These are phyloP conservation scores for Rhimphoctona megacephalus DNA, from an alignment of 2,888 invertebrate genomes.

Conservation along the genomic window DNA sequence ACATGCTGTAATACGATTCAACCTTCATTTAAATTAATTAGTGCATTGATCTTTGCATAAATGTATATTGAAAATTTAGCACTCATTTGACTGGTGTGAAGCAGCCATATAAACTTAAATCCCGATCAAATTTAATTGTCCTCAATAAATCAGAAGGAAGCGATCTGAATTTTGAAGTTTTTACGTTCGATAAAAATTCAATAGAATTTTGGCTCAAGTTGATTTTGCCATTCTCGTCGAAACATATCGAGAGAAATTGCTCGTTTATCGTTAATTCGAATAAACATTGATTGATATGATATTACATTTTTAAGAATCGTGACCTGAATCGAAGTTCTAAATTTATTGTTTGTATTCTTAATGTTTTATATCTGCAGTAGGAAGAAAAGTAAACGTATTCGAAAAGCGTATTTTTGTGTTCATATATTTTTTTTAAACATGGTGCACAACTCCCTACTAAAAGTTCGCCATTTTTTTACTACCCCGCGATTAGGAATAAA, in stretches of 20 bases:
- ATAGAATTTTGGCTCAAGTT: not conserved
- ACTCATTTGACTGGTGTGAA: too few relatives aligned
- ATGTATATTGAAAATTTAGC: too few relatives aligned
- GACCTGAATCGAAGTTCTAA: not conserved
- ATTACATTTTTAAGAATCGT: not conserved
- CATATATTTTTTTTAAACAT: not conserved
- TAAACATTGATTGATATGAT: constrained; percentile 2
- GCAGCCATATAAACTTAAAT: too few relatives aligned
- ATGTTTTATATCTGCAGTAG: not conserved
- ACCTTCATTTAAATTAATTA: too few relatives aligned
- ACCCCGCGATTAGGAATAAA: not conserved
- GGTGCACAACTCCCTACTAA: not conserved
- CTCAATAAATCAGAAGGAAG: not conserved
- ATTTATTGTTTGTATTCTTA: not conserved
- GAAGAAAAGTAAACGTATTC: not conserved
- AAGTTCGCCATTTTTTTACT: not conserved
- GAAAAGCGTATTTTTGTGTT: not conserved
- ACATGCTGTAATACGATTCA: too few relatives aligned
- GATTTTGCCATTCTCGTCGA: not conserved
- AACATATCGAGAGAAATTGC: not conserved
- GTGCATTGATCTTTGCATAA: too few relatives aligned
- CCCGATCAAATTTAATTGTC: not conserved
- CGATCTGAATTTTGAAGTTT: not conserved
- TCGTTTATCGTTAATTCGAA: not conserved
- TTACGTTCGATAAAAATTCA: not conserved